phyloP scores from a whole-genome alignment of 2,797 vertebrate species.

The Percopsis omiscomaycus region DNA sequence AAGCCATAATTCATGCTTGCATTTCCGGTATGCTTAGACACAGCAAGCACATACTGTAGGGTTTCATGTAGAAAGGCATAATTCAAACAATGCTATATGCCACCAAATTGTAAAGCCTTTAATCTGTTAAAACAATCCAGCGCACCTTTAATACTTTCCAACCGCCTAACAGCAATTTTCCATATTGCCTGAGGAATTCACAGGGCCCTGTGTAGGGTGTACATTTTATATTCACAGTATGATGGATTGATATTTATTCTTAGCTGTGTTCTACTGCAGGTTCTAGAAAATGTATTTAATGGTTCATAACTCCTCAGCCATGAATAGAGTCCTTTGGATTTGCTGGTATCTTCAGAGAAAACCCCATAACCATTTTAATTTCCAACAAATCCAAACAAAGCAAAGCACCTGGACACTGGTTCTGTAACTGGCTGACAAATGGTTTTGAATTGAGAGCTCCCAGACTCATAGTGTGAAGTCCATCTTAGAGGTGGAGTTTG shows the following conservation, averaged over 20 bases:
- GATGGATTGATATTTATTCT: conserved; percentile 62
- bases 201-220: neutral
- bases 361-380: conserved; percentile 50
- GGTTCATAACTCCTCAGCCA: conserved; percentile 55
- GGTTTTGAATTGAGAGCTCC: no score
- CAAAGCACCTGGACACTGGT: no score
- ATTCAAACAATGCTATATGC: conserved; percentile 29
- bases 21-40: conserved; percentile 5
- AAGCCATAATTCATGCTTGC: neutral
- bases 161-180: conserved; percentile 20
- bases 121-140: conserved; percentile 17
- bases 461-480: no score
- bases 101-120: conserved; percentile 25
- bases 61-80: conserved; percentile 14
- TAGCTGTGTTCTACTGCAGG: conserved; percentile 44
- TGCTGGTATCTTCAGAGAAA: conserved; percentile 48
- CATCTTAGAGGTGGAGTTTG: no score
- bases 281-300: conserved; percentile 55
- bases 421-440: no score
- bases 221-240: conserved; percentile 43
- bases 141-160: conserved; percentile 10
- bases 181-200: conserved; percentile 18
- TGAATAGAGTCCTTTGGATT: conserved; percentile 58
- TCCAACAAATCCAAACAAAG: conserved; percentile 36
- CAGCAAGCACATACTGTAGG: neutral